These are phyloP conservation scores for Drosophila eohydei DNA, from an alignment of 2,888 invertebrate species.

Conservation along the genomic window DNA sequence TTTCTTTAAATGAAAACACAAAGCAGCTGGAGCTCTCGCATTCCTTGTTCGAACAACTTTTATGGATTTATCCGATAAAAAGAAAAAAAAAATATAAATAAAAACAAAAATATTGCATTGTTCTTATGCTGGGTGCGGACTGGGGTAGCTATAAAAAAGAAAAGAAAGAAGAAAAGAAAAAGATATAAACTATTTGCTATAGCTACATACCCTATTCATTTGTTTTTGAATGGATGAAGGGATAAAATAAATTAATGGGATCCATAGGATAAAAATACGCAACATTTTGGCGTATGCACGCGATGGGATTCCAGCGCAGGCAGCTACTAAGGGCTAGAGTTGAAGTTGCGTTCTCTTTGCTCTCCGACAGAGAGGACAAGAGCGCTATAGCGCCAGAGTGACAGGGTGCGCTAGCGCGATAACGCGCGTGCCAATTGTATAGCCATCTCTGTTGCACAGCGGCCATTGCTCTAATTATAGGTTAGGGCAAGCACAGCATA, in stretches of 20 bases:
- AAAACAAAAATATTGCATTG: neutral
- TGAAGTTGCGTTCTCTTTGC: conserved; percentile 6
- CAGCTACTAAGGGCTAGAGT: conserved; percentile 27
- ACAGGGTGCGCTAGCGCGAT: conserved; percentile 46
- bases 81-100: neutral
- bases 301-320: conserved; percentile 41
- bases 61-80: neutral
- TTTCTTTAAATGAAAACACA: neutral
- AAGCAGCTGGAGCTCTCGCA: neutral
- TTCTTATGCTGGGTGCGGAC: neutral
- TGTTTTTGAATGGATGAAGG: conserved; percentile 3
- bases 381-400: conserved; percentile 16
- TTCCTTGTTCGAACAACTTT: neutral
- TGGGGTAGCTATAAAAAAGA: conserved; percentile 3
- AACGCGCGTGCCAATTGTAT: conserved; percentile 38
- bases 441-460: conserved; percentile 68
- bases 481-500: conserved; percentile 62
- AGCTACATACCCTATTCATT: conserved; percentile 3
- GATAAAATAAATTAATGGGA: conserved; percentile 17
- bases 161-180: neutral
- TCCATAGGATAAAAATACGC: conserved; percentile 29
- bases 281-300: conserved; percentile 50
- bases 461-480: conserved; percentile 84
- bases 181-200: conserved; percentile 10
- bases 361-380: conserved; percentile 10